phyloP scores from a whole-genome alignment of 30 jellyfish, hydroid and myxozoan species.

The Rhopilema esculentum region DNA sequence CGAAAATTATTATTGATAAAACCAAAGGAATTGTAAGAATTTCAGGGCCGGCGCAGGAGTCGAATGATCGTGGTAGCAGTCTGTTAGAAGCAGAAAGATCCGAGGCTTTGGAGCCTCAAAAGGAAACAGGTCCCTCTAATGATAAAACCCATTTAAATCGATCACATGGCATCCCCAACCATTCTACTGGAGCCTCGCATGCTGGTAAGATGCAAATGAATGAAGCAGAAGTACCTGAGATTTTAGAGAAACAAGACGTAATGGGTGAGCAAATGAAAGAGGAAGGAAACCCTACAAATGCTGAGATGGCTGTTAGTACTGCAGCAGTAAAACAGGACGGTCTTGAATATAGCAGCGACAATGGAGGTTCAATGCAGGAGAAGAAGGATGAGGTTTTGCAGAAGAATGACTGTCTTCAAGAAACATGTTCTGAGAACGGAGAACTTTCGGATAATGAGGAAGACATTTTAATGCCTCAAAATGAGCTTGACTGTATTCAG shows the following conservation, averaged over 20 bases:
- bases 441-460: background rate
- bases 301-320: background rate
- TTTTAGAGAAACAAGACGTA: no score
- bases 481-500: background rate
- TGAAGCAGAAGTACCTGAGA: no score
- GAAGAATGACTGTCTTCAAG: background rate
- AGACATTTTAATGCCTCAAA: background rate
- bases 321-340: background rate
- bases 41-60: background rate
- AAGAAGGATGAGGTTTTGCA: background rate
- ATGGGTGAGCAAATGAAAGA: background rate
- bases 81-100: background rate
- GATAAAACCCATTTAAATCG: background rate
- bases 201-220: background rate
- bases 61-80: background rate
- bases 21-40: conserved; percentile 24
- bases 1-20: conserved; percentile 8
- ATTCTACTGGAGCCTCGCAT: background rate
- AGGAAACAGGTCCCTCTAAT: background rate
- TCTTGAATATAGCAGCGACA: background rate
- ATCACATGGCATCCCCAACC: background rate
- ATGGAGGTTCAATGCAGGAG: background rate
- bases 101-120: background rate
- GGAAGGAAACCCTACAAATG: background rate
- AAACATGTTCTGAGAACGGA: background rate